Base-by-base conservation (phyloP, 2,113 vertebrate genomes). In the Sander vitreus region DNA sequence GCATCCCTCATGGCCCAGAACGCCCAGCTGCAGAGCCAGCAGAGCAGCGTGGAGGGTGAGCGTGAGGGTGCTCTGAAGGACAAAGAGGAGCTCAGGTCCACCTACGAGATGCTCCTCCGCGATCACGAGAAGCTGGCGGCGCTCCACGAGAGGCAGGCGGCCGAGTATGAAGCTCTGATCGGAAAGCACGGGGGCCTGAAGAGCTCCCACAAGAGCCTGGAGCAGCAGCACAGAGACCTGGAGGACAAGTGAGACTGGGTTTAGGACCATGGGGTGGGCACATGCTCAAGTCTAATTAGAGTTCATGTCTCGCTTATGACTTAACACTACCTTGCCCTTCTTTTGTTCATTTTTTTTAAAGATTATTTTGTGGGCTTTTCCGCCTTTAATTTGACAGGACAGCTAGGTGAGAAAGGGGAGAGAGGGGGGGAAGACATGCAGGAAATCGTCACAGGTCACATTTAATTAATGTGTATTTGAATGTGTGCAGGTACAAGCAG, bases 121-220 rank as follows among this genome's bases (percentile, higher is more conserved):
- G 98, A 99, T 84, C 97, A 99, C 39, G 98, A 99, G 89, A 98
- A 97, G 78, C 92, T 99, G 86, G 97, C 98, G 6, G 97, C 96
- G 7, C 96, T 99, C 70, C 97, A 99, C 15, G 98, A 99, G 83
- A 95, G 96, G 8, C 98, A 99, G 84, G 98, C 97, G 0, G 86
- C 92, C 0, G 98, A 99, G 70, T 99, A 96, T 15, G 98, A 99
- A 83, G 95, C 96, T 0, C 96, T 99, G 12, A 99, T 99, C 2
- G 94, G 96, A 53, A 99, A 97, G 73, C 98, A 99, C 43, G 97
- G 98, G 39, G 97, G 94, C 66, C 96, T 99, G 58, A 99, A 98
- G 91, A 95, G 91, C 33, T 95, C 95, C 11, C 97, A 98, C 94
- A 99, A 98, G 92, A 97, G 95, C 88, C 96, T 99, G 88, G 98